These are phyloP conservation scores for Battus philenor DNA, from an alignment of 1,140 invertebrate species.

Conservation along the genomic window DNA sequence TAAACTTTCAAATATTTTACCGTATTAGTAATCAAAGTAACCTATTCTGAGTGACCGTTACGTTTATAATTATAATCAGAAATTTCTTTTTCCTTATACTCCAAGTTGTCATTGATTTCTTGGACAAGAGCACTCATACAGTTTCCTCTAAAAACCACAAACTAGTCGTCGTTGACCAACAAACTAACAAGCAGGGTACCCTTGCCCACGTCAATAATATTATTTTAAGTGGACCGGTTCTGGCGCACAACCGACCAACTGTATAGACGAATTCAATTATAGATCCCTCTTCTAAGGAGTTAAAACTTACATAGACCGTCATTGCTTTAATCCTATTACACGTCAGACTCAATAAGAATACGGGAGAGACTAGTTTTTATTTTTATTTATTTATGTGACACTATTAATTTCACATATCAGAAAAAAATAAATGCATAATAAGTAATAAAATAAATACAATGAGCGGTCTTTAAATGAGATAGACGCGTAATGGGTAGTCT, in stretches of 20 bases:
- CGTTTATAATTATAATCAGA: no score
- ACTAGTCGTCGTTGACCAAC: slow-evolving; percentile 10
- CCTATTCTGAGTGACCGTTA: no score
- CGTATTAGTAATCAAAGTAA: no score
- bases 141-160: slow-evolving; percentile 31
- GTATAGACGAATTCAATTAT: slow-evolving; percentile 49
- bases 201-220: slow-evolving; percentile 51
- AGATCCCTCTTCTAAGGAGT: slow-evolving; percentile 25
- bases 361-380: no score
- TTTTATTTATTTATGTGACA: no score
- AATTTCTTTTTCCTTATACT: slow-evolving; percentile 7
- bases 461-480: no score
- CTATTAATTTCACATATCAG: no score
- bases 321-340: slow-evolving; percentile 4
- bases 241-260: slow-evolving; percentile 31
- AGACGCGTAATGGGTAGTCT: no score
- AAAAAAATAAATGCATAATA: no score
- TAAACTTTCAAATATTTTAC: no score
- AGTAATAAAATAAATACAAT: no score
- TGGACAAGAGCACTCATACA: neutral
- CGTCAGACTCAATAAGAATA: no score
- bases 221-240: slow-evolving; percentile 62
- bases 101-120: neutral
- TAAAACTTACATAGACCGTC: slow-evolving; percentile 18
- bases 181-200: slow-evolving; percentile 23